Base-by-base conservation (phyloP, 2,113 vertebrate species). In the Psammodynastes pulverulentus region DNA sequence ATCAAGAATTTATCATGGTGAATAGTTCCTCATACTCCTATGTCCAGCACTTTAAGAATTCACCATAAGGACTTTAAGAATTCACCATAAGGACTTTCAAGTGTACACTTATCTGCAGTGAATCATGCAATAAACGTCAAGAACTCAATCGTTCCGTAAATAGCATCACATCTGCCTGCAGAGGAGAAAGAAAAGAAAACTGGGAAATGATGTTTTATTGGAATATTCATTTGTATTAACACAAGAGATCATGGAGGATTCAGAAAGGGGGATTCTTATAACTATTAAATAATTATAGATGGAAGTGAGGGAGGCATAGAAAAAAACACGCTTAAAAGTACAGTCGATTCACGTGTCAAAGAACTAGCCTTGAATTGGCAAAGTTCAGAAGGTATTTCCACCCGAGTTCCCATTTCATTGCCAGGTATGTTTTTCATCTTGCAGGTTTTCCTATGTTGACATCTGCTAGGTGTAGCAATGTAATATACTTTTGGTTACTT, bases 11-110 rank as follows among this genome's bases (percentile, higher is more conserved):
- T 90, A 88, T 86, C 39, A 17, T 45, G 90, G 43, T 72, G 67
- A 43, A n/a, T 48, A 49, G 39, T 45, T 93, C 29, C 62, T n/a
- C 87, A 87, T 0, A 0, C 88, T 96, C 94, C 95, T 87, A 90
- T 93, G 94, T 94, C 95, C 93, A 95, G 95, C 94, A 89, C 94
- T 94, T 95, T 90, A 95, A 94, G 95, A 96, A 97, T 97, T 94
- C 72, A 79, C 39, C 90, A 39, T 0, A 0, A 92, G 91, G 87
- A 84, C 95, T 96, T 97, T 96, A 95, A 94, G 95, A 96, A 97
- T 97, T 94, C 72, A 79, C 39, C 90, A 39, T 0, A 0, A 92
- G 91, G 87, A 84, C 95, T 96, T 97, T 96, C 95, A 97, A 97
- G 95, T 95, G 54, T 23, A 9, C 79, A 92, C 87, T 95, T 96